These are phyloP conservation scores for Synanthedon myopaeformis DNA, from an alignment of 2,888 invertebrate species.

Conservation along the genomic window DNA sequence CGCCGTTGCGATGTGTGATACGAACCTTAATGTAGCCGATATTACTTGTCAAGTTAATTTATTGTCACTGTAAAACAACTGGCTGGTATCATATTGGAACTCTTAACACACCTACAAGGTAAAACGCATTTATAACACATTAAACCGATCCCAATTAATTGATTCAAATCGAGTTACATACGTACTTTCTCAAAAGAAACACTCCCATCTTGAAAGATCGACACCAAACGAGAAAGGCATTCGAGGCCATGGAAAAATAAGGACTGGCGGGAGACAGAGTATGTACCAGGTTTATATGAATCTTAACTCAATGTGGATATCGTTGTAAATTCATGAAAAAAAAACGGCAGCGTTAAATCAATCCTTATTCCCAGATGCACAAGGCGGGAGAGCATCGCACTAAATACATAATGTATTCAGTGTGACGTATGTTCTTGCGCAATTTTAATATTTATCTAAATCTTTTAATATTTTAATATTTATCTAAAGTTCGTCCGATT, in stretches of 20 bases:
- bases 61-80: no score
- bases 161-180: constrained; percentile 5
- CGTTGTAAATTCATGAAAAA: constrained; percentile 18
- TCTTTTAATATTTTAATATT: constrained; percentile 53
- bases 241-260: constrained; percentile 18
- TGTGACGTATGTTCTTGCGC: constrained; percentile 41
- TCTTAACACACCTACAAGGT: no score
- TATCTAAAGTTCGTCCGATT: constrained; percentile 1
- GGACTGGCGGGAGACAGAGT: constrained; percentile 34
- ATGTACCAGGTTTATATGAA: constrained; percentile 43
- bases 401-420: constrained; percentile 51
- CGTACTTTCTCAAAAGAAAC: constrained; percentile 43
- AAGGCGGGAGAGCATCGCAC: constrained; percentile 26
- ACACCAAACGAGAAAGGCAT: constrained; percentile 16
- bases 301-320: constrained; percentile 30
- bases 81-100: no score
- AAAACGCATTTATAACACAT: no score
- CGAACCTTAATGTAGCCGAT: no score
- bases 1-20: no score
- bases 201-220: constrained; percentile 34
- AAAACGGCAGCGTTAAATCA: constrained; percentile 17
- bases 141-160: no score
- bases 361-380: constrained; percentile 23
- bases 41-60: no score
- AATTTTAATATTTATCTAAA: constrained; percentile 33